Evolutionary conservation across 1,140 invertebrate genomes (phyloP).

Genomic region (Fopius arisanus): DNA sequence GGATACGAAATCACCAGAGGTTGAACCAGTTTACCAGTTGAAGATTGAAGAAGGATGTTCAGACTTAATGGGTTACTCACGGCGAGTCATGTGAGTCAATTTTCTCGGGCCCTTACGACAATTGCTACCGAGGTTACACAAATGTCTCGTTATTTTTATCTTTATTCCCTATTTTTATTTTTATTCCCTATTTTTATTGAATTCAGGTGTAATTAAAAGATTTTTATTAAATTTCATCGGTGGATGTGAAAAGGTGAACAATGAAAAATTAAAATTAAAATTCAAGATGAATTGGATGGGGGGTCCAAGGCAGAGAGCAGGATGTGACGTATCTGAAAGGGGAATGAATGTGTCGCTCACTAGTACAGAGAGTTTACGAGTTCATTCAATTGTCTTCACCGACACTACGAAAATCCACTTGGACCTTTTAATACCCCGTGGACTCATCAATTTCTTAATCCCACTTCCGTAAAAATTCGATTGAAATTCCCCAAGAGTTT

Average conservation of each 20-base stretch:
- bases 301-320: conserved; percentile 47
- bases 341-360: neutral
- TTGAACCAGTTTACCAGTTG: neutral
- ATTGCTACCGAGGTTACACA: conserved; percentile 36
- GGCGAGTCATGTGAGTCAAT: conserved; percentile 40
- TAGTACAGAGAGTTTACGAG: conserved; percentile 32
- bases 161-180: neutral
- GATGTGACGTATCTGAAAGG: conserved; percentile 54
- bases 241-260: neutral
- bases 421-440: conserved; percentile 19
- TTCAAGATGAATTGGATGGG: neutral
- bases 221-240: neutral
- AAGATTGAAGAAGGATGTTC: conserved; percentile 21
- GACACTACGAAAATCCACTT: conserved; percentile 20
- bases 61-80: conserved; percentile 36
- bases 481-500: too few relatives aligned
- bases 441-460: conserved; percentile 62
- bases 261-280: neutral
- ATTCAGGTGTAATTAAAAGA: neutral
- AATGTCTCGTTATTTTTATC: neutral
- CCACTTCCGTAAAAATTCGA: too few relatives aligned
- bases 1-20: conserved; percentile 7
- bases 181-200: neutral
- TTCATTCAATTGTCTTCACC: conserved; percentile 58
- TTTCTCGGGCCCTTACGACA: conserved; percentile 37